Conservation (phyloP, 2,797 vertebrate genomes). For the Helostoma temminkii region DNA sequence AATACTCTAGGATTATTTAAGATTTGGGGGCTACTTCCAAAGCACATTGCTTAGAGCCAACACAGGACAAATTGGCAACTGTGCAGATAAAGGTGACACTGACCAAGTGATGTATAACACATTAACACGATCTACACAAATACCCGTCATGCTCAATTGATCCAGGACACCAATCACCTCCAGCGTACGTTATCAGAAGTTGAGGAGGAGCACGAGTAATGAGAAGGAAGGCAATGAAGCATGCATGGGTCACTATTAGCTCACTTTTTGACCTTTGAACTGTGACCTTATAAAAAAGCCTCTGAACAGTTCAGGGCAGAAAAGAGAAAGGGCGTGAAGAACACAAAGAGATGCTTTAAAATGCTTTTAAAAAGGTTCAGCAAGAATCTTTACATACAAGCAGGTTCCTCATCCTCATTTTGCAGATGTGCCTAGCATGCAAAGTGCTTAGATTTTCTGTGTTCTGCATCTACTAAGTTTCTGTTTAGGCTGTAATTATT, state of each 20-base stretch:
- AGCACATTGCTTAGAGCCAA: neutral
- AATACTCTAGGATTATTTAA: neutral
- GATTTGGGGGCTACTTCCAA: constrained; percentile 13
- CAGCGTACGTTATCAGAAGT: constrained; percentile 9
- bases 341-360: constrained; percentile 36
- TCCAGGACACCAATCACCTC: constrained; percentile 3
- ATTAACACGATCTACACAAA: constrained; percentile 32
- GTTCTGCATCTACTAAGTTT: too few species aligned
- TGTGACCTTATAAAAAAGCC: constrained; percentile 41
- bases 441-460: too few species aligned
- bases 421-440: too few species aligned
- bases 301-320: constrained; percentile 15
- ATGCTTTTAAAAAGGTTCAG: constrained; percentile 1
- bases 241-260: constrained; percentile 30
- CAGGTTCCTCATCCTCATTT: too few species aligned
- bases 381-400: neutral
- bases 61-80: neutral
- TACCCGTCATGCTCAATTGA: constrained; percentile 23
- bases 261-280: constrained; percentile 65
- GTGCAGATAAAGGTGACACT: constrained; percentile 26
- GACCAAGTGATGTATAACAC: constrained; percentile 10
- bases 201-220: constrained; percentile 13
- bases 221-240: constrained; percentile 36
- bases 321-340: constrained; percentile 1
- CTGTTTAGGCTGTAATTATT: too few species aligned